Evolutionary conservation across 2,113 vertebrate species (phyloP).

Genomic region (Oreochromis spilurus): DNA sequence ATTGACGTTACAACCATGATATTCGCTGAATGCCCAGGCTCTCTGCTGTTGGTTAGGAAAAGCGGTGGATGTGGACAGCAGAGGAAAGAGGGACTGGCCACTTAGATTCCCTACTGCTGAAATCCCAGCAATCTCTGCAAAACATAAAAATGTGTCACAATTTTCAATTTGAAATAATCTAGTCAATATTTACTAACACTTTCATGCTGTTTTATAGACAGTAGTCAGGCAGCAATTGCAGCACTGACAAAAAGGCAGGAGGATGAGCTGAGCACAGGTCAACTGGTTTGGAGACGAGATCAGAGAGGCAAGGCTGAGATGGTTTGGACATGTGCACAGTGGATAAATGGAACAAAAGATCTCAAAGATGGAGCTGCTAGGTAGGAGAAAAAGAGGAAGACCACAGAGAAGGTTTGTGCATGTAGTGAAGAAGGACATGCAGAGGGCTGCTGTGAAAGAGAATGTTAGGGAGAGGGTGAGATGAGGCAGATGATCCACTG

Average conservation of each 20-base stretch:
- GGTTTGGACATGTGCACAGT: neutral
- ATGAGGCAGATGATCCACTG: neutral
- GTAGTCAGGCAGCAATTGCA: neutral
- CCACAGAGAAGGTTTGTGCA: neutral
- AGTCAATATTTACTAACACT: neutral
- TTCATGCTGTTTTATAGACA: neutral
- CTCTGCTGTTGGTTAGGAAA: slow-evolving; percentile 41
- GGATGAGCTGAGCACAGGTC: neutral
- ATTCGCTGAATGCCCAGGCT: slow-evolving; percentile 89
- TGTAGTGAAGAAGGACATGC: neutral
- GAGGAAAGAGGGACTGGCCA: slow-evolving; percentile 81
- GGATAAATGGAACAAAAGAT: neutral
- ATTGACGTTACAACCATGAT: slow-evolving; percentile 91
- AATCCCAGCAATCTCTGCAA: slow-evolving; percentile 81
- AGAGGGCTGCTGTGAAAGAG: neutral
- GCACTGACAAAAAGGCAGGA: neutral
- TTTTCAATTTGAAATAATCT: neutral
- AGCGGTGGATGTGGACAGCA: slow-evolving; percentile 42
- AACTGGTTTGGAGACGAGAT: neutral
- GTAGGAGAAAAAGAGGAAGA: neutral
- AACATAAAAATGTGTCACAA: neutral
- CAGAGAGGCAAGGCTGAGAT: neutral
- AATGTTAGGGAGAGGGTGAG: neutral
- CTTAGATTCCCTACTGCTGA: slow-evolving; percentile 74
- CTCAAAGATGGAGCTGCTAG: neutral